Percentiles rank a stretch among this genome's conserved stretches.
phyloP scores from a whole-genome alignment of 2,888 invertebrate genomes.

The Watsonalla binaria region DNA sequence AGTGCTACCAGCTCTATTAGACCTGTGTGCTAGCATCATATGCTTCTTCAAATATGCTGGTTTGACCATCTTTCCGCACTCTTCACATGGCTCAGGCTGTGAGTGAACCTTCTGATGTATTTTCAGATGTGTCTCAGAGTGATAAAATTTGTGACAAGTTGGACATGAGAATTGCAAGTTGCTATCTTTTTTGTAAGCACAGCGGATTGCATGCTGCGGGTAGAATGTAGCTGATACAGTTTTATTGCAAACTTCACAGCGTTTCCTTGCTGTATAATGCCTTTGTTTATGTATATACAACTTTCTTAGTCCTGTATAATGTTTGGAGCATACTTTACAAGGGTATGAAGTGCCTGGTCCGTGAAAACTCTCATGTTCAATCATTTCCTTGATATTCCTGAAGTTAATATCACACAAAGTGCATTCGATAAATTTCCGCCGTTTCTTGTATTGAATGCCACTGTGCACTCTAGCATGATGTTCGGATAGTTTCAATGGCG shows the following conservation, averaged over 20 bases:
- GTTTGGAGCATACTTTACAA: slow-evolving; percentile 37
- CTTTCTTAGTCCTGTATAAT: slow-evolving; percentile 34
- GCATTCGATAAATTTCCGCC: slow-evolving; percentile 42
- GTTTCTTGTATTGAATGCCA: slow-evolving; percentile 41
- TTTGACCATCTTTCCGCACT: slow-evolving; percentile 29
- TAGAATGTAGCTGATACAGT: slow-evolving; percentile 32
- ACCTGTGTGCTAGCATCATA: slow-evolving; percentile 26
- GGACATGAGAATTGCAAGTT: slow-evolving; percentile 28
- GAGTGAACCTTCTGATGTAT: slow-evolving; percentile 31
- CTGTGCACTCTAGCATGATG: slow-evolving; percentile 41
- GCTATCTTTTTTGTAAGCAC: slow-evolving; percentile 20
- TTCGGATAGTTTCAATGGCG: slow-evolving; percentile 29
- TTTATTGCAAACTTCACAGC: slow-evolving; percentile 38
- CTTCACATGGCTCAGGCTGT: slow-evolving; percentile 27
- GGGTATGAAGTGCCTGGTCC: slow-evolving; percentile 29
- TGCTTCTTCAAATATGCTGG: slow-evolving; percentile 32
- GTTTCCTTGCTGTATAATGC: slow-evolving; percentile 36
- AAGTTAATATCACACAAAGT: slow-evolving; percentile 41
- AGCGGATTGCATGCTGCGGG: slow-evolving; percentile 33
- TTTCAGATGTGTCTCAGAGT: slow-evolving; percentile 22
- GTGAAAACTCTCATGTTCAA: slow-evolving; percentile 36
- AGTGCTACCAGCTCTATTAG: too few species aligned
- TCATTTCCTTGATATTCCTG: slow-evolving; percentile 34
- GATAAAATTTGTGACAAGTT: slow-evolving; percentile 34
- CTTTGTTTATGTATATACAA: slow-evolving; percentile 39